A percentile compares a stretch with the other conserved stretches of the same genome.
Evolutionary conservation across 2,888 invertebrate genomes (phyloP).

Genomic region (Pheosia tremula): DNA sequence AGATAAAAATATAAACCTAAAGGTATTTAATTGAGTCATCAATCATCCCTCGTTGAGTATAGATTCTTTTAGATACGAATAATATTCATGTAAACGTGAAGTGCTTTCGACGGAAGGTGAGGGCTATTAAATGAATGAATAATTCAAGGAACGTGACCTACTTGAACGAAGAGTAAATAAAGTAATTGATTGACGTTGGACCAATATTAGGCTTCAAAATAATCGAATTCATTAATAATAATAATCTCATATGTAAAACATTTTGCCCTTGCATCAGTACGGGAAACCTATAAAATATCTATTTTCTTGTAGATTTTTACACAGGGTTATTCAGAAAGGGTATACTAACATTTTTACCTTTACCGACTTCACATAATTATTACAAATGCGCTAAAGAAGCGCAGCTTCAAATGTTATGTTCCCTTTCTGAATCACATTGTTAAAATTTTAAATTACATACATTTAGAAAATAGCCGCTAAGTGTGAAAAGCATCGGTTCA

Average conservation of each 20-base stretch:
- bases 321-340: too few relatives aligned
- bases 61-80: neutral
- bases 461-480: conserved; percentile 75
- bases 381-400: too few relatives aligned
- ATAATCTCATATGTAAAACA: too few relatives aligned
- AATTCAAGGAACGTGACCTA: conserved; percentile 5
- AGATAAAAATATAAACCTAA: conserved; percentile 5
- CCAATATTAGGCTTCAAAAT: neutral
- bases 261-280: too few relatives aligned
- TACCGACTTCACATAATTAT: too few relatives aligned
- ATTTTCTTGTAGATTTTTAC: too few relatives aligned
- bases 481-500: conserved; percentile 76
- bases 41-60: conserved; percentile 1
- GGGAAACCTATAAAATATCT: too few relatives aligned
- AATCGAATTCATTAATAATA: too few relatives aligned
- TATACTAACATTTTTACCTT: too few relatives aligned
- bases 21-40: conserved; percentile 2
- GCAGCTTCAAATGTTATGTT: too few relatives aligned
- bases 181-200: conserved; percentile 1
- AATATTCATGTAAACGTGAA: conserved; percentile 5
- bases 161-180: neutral
- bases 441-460: conserved; percentile 33
- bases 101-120: conserved; percentile 1
- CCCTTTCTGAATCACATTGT: too few relatives aligned
- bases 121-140: conserved; percentile 5